Evolutionary conservation across 2,888 invertebrate species (phyloP).

Genomic region (Brachyopa scutellaris): DNA sequence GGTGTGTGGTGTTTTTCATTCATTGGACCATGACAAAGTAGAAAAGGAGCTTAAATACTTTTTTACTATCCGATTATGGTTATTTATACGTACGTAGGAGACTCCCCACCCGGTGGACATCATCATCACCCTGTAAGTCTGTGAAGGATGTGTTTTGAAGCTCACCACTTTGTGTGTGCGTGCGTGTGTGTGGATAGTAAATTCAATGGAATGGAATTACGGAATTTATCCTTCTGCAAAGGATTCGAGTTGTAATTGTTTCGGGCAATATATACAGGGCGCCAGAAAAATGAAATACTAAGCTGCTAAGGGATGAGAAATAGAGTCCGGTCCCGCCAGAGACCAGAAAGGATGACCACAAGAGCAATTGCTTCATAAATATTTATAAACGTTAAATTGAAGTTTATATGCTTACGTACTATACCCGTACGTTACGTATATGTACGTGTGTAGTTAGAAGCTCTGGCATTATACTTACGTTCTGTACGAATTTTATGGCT

Average conservation of each 20-base stretch:
- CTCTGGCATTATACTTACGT: neutral
- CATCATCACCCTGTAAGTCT: constrained; percentile 1
- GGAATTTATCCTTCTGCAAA: constrained; percentile 9
- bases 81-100: neutral
- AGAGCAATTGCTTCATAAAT: constrained; percentile 36
- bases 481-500: constrained; percentile 6
- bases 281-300: constrained; percentile 14
- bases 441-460: neutral
- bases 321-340: neutral
- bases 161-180: no score
- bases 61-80: neutral
- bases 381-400: constrained; percentile 43
- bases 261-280: no score
- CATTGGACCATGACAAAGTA: constrained; percentile 1
- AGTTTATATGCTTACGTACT: constrained; percentile 16
- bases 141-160: no score
- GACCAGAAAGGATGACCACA: constrained; percentile 23
- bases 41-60: constrained; percentile 14
- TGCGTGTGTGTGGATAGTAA: neutral
- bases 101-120: neutral
- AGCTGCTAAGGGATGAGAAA: neutral
- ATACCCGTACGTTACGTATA: no score
- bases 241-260: constrained; percentile 28
- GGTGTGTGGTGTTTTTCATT: neutral
- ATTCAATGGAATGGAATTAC: constrained; percentile 19